Evolutionary conservation across 2,113 vertebrate species (phyloP).

Genomic region (Petrocephalus zakoni): DNA sequence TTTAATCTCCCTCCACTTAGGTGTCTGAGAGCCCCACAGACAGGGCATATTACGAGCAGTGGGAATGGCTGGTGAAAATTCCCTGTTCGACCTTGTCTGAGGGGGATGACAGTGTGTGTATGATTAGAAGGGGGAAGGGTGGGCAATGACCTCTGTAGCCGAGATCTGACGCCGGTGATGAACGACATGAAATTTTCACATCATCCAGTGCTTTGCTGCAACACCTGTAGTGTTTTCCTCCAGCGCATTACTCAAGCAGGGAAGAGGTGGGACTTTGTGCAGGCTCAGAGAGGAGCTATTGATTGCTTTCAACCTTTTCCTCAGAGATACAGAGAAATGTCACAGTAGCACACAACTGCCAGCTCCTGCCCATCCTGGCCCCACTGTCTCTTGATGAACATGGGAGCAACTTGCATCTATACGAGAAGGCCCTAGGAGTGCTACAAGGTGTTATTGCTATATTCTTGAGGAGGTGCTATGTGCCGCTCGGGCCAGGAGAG

Average conservation of each 20-base stretch:
- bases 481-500: background rate
- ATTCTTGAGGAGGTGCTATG: background rate
- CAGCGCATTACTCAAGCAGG: background rate
- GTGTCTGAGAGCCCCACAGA: background rate
- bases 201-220: background rate
- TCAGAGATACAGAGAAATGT: slow-evolving; percentile 48
- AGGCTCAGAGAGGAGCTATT: slow-evolving; percentile 65
- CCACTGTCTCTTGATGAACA: background rate
- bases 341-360: background rate
- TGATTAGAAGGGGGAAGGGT: background rate
- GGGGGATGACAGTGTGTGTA: background rate
- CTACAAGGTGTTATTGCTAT: background rate
- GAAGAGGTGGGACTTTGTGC: slow-evolving; percentile 28
- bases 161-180: background rate
- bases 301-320: slow-evolving; percentile 74
- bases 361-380: background rate
- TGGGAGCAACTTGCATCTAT: background rate
- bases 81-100: background rate
- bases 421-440: background rate
- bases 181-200: background rate
- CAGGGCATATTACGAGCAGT: background rate
- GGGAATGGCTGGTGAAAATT: slow-evolving; percentile 13
- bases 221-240: background rate
- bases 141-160: slow-evolving; percentile 1
- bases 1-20: background rate